Evolutionary conservation across 2,888 invertebrate genomes (phyloP), one percentile per base, ranked within the genome.

Genomic region (Habroteleia sp.): DNA sequence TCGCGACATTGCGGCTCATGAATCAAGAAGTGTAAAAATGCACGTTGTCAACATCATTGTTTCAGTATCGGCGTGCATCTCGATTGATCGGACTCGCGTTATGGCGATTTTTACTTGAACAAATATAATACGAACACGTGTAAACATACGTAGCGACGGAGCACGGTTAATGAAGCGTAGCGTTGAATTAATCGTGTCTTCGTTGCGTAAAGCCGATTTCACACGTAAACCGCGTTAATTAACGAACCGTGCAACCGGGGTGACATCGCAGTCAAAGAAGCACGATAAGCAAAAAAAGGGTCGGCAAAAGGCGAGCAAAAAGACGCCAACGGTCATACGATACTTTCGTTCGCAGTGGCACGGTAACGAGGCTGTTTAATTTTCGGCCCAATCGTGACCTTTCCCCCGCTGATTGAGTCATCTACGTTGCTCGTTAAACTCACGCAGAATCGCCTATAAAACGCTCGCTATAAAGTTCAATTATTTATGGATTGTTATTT

Each of bases 181-280:
- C 74, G 50, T 13, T 65, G 69, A 75, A 75, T 75, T 69, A 75
- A 75, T 75, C 69, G 69, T 46, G 52, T 50, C 62, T 58, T 58
- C 63, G 56, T 74, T 62, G 74, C 74, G 68, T 68, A 68, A 74
- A 68, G 68, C 41, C 44, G 58, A 65, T 73, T 73, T 65, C 73
- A 71, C 71, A 71, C 71, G 56, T 71, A 71, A 62, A 56, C 63
- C 56, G 62, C 58, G 69, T 69, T 65, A 74, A 69, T 63, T 74
- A 74, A 74, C 65, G 69, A 75, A 62, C 56, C 74, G 46, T 56
- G 48, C 44, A 50, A 39, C 35, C 37, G 37, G 44, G 42, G 48
- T 54, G 60, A 14, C 39, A 33, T 52, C 25, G 52, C 63, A 37
- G 41, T 39, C 31, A 46, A 71, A 62, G 60, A 56, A 42, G 23